These are phyloP conservation scores for Vanessa cardui DNA, from an alignment of 2,888 invertebrate species.

Conservation along the genomic window DNA sequence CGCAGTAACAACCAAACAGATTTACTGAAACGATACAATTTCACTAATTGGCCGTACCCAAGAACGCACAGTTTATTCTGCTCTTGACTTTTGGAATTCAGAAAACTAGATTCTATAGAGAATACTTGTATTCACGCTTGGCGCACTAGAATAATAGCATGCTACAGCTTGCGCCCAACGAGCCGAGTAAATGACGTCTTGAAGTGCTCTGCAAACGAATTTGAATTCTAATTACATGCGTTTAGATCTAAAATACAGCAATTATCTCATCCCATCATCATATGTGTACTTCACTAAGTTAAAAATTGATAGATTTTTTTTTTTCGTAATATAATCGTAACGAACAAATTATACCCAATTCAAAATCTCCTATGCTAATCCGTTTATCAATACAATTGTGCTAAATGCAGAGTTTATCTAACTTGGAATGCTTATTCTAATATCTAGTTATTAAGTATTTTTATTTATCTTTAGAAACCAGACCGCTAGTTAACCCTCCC, in stretches of 20 bases:
- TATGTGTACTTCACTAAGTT: background rate
- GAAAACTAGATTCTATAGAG: constrained; percentile 30
- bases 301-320: background rate
- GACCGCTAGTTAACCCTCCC: too few relatives aligned
- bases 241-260: background rate
- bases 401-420: too few relatives aligned
- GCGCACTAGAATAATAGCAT: constrained; percentile 31
- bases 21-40: constrained; percentile 10
- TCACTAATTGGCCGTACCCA: constrained; percentile 18
- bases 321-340: too few relatives aligned
- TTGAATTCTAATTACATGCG: background rate
- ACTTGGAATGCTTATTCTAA: too few relatives aligned
- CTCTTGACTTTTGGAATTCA: constrained; percentile 12
- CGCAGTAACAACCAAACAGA: constrained; percentile 5
- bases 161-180: constrained; percentile 22
- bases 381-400: too few relatives aligned
- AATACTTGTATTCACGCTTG: constrained; percentile 29
- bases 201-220: constrained; percentile 3
- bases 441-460: too few relatives aligned
- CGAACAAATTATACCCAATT: too few relatives aligned
- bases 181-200: constrained; percentile 21
- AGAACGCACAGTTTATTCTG: constrained; percentile 15
- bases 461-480: too few relatives aligned
- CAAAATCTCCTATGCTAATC: too few relatives aligned
- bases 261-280: background rate